phyloP scores from a whole-genome alignment of 2,797 vertebrate species.

The Aeoliscus strigatus region DNA sequence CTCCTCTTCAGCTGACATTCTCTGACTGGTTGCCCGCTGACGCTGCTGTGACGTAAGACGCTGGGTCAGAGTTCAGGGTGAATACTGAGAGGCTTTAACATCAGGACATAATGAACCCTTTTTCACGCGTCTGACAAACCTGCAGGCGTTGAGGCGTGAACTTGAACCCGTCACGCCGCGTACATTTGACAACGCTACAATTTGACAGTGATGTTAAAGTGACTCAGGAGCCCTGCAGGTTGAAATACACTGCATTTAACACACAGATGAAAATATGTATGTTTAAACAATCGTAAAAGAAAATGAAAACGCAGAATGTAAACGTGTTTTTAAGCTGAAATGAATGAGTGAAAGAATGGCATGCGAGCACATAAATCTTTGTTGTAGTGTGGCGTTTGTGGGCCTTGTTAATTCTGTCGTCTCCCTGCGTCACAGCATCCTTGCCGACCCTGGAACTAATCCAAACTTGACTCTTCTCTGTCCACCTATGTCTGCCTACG shows the following conservation, averaged over 20 bases:
- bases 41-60: conserved; percentile 2
- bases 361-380: conserved; percentile 4
- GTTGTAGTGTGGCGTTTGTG: conserved; percentile 4
- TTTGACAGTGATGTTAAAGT: background rate
- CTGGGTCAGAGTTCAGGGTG: background rate
- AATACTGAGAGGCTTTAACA: background rate
- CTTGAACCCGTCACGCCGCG: background rate
- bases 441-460: conserved; percentile 21
- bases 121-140: background rate
- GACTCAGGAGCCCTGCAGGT: too few species aligned
- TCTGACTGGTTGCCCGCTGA: conserved; percentile 1
- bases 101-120: conserved; percentile 1
- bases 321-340: too few species aligned
- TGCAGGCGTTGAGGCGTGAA: background rate
- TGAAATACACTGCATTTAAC: too few species aligned
- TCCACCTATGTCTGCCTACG: conserved; percentile 31
- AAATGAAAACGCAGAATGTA: too few species aligned
- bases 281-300: too few species aligned
- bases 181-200: background rate
- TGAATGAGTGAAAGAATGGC: background rate
- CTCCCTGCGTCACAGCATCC: conserved; percentile 5
- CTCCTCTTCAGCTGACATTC: background rate
- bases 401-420: conserved; percentile 19
- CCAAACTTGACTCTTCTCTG: conserved; percentile 14
- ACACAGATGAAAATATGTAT: too few species aligned